A percentile compares a stretch with the other conserved stretches of the same genome.
phyloP scores from a whole-genome alignment of 1,140 invertebrate species.

The Agrypnia vestita region DNA sequence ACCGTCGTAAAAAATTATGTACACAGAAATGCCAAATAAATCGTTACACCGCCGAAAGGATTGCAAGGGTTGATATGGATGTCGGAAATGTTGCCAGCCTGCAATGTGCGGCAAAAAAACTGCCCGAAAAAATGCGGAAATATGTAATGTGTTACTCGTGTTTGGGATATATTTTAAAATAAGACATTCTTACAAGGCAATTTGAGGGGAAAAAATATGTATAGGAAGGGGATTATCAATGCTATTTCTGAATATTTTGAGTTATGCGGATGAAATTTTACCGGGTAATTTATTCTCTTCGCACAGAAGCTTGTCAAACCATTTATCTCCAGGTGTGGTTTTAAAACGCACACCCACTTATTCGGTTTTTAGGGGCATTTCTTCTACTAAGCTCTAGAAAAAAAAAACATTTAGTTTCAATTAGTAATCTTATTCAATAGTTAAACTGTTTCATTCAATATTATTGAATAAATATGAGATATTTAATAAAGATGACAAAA shows the following conservation, averaged over 20 bases:
- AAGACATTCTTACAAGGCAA: constrained; percentile 42
- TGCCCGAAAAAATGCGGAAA: constrained; percentile 42
- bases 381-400: too few species aligned
- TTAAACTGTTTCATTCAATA: too few species aligned
- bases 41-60: constrained; percentile 41
- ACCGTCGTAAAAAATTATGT: neutral
- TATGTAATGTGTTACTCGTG: constrained; percentile 28
- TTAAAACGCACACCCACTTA: neutral
- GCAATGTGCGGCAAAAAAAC: constrained; percentile 31
- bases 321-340: constrained; percentile 17
- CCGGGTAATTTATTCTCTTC: constrained; percentile 32
- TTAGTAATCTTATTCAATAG: too few species aligned
- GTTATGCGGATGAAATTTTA: constrained; percentile 38
- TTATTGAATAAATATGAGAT: too few species aligned
- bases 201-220: constrained; percentile 22
- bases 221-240: constrained; percentile 22
- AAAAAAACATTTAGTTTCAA: too few species aligned
- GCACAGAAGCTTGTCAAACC: neutral
- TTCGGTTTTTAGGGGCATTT: too few species aligned
- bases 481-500: too few species aligned
- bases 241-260: constrained; percentile 40
- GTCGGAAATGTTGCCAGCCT: neutral
- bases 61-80: constrained; percentile 35
- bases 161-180: constrained; percentile 27
- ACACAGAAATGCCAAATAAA: constrained; percentile 43